A percentile compares a stretch with the other conserved stretches of the same genome.
Evolutionary conservation across 2,113 vertebrate species (phyloP).

Genomic region (Anoura caudifer): DNA sequence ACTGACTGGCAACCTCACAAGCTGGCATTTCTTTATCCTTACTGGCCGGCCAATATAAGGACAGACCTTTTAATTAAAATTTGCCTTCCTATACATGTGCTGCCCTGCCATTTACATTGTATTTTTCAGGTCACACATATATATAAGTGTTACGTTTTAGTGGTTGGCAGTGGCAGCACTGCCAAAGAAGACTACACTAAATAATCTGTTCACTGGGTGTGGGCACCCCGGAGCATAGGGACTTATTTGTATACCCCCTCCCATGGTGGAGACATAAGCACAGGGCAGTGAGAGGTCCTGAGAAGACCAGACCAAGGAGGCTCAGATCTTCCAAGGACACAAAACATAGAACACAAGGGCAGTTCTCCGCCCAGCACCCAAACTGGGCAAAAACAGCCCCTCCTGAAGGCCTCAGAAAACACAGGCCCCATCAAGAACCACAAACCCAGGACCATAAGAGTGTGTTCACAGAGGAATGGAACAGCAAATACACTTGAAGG

Average conservation of each 20-base stretch:
- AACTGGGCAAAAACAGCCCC: background rate
- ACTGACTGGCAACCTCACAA: conserved; percentile 38
- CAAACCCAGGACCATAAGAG: accelerated
- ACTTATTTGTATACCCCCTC: background rate
- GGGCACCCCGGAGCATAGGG: background rate
- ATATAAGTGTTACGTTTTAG: conserved; percentile 17
- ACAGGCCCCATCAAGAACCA: accelerated
- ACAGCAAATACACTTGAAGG: accelerated
- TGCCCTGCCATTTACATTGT: background rate
- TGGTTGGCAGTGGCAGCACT: background rate
- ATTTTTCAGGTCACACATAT: conserved; percentile 17
- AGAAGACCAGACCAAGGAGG: background rate
- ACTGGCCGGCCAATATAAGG: background rate
- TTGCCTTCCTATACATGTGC: background rate
- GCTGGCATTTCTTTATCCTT: conserved; percentile 8
- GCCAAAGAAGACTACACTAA: background rate
- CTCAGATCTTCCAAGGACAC: background rate
- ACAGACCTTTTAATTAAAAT: conserved; percentile 58
- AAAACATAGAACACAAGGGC: background rate
- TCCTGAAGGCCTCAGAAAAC: background rate
- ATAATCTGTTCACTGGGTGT: background rate
- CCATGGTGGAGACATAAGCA: accelerated
- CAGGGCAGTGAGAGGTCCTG: background rate
- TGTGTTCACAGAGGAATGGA: background rate
- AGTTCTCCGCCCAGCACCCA: background rate